Base-by-base conservation (phyloP, 2,113 vertebrate genomes). In the Gasterosteus nipponicus region DNA sequence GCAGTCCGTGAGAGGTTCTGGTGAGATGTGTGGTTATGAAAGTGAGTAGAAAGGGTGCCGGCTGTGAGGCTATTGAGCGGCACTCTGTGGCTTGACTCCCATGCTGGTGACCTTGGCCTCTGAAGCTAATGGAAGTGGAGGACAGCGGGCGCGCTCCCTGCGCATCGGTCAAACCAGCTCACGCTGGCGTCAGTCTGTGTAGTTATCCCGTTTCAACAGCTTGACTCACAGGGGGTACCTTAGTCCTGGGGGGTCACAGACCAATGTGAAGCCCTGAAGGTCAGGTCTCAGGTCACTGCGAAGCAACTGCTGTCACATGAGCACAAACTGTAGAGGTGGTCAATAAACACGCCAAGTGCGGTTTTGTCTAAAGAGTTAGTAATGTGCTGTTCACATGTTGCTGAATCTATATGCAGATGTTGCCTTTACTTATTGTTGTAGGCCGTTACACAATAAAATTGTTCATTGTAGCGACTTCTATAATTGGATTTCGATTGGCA, bases 401-500 rank as follows among this genome's bases (percentile, higher is more conserved):
- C 22, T 66, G 22, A 58, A 80, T 51, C 62, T 5, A 54, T 64
- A 18, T 65, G 0, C 10, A 14, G 29, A 18, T 16, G 10, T 22
- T 38, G 14, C 26, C 6, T 77, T 80, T 31, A 57, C 58, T 65
- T 46, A 31, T 9, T 10, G 0, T 70, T 10, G 6, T 59, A 26
- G 53, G 51, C 26, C 0, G 12, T 84, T 75, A 74, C 56, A 69
- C 66, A 64, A 75, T 72, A 38, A 68, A 39, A 56, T 0, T 61
- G 56, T 69, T 73, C 5, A 31, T 75, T 46, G 77, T 65, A 77
- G 74, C 26, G 75, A 69, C 78, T 88, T 89, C 35, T 83, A 65
- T 93, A 93, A 93, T 93, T 92, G 87, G 76, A 87, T 89, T 93
- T 94, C 84, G 90, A 93, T 91, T 92, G 78, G 76, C 76, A 81